Evolutionary conservation across 92 coral and sea anemone species (phyloP), one percentile per base, ranked within the genome.

Genomic region (Scolanthus callimorphus): DNA sequence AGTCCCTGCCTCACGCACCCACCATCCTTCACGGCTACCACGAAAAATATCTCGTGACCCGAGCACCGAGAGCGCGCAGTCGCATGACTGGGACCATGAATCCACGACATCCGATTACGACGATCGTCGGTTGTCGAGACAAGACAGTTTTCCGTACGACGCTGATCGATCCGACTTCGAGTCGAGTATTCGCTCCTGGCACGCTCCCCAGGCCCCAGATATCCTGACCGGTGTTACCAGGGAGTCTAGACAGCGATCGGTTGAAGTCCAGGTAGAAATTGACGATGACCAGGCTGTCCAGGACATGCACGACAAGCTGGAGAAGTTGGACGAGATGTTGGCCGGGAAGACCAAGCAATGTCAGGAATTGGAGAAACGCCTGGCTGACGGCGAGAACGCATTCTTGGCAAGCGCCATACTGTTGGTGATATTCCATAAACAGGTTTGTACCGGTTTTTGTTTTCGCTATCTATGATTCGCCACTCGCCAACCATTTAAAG

Each of bases 181-280:
- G 27, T 68, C 75, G 12, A 68, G 75, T 46, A 68, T 49, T 21
- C 58, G 48, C 41, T 68, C 75, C 28, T 68, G 75, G 75, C 65
- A 57, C n/a, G 4, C 54, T 12, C 70, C 84, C 39, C 67, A 29
- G 17, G 81, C 95, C 2, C 99, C 99, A 15, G 99, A 94, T 71
- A 77, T 94, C 39, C 70, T 94, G 23, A 88, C 84, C 15, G 87
- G 87, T 52, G 41, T 34, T 34, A 44, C 44, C 26, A 74, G 85
- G 3, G 84, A 79, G 59, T 76, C 78, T 24, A 68, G 65, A 30
- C 62, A 59, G 51, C 85, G 73, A 30, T 84, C 96, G 8, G 86
- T 88, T 1, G 99, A 81, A 37, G 68, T 94, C 39, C 99, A 94
- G 81, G 89, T 80, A 23, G 90, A 89, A 44, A 66, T 37, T 23